Evolutionary conservation across 2,888 invertebrate genomes (phyloP), one percentile per base, ranked within the genome.

Genomic region (Ectobius pallidus): DNA sequence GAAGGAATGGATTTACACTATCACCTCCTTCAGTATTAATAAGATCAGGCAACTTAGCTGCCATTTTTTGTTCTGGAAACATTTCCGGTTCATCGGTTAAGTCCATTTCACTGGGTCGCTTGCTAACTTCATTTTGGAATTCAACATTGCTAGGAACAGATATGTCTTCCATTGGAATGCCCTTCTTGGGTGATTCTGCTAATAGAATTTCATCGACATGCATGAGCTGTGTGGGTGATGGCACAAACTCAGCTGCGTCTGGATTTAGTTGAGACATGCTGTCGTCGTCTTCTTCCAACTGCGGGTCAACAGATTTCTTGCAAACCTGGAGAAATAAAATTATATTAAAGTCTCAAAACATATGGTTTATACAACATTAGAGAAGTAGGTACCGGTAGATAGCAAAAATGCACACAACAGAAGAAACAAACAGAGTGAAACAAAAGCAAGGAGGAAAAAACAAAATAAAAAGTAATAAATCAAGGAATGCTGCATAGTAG

Each of bases 181-280:
- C 78, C 27, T 70, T 71, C 18, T 69, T 39, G 1, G 74, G 73
- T 9, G 71, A 70, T 42, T 68, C 30, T 20, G 75, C 30, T 20
- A 75, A 30, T 1, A 75, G 25, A 16, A 61, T 18, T 18, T 75
- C 75, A 20, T 75, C 73, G 55, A 75, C 42, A n/a, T 72, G 73
- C 69, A 62, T 70, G 27, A 84, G 84, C 1, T 84, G 82, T 46
- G 89, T 88, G 0, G 90, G 88, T 6, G 89, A 88, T 6, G 94
- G 93, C 73, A 94, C 87, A 82, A 94, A 94, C 84, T 93, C 93
- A n/a, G 91, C 91, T 20, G 94, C 94, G 79, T 94, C 90, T 0
- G 94, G 94, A 85, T 94, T 95, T 77, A 94, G 83, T 74, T 91
- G 92, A 55, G 92, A 94, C 82, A 86, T 86, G 84, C 90, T 90